Conservation (phyloP, 2,888 invertebrate genomes). For the Melitaea athalia region DNA sequence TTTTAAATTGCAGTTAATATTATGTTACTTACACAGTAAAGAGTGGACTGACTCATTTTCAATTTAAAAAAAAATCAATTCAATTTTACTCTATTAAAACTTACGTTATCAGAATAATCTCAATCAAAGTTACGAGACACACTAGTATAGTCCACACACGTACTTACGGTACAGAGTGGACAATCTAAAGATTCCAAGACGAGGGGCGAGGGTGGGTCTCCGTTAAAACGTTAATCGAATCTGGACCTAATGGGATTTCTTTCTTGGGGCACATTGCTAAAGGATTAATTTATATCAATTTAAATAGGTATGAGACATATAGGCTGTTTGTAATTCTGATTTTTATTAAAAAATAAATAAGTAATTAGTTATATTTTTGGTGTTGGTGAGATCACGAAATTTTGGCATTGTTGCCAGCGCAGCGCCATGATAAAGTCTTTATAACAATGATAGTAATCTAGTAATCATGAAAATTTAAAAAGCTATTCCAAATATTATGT, state of each 20-base stretch:
- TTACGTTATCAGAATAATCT: background rate
- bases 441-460: too few species aligned
- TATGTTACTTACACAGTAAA: too few species aligned
- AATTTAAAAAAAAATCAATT: background rate
- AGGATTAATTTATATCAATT: conserved; percentile 83
- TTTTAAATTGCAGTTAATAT: too few species aligned
- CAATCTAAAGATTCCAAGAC: conserved; percentile 29
- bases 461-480: background rate
- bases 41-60: too few species aligned
- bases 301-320: conserved; percentile 67
- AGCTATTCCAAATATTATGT: background rate
- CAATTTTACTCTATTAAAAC: background rate
- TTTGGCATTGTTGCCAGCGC: too few species aligned
- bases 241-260: conserved; percentile 80
- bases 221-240: conserved; percentile 81
- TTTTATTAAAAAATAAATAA: background rate
- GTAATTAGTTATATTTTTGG: too few species aligned
- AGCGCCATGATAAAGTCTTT: too few species aligned
- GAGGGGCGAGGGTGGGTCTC: conserved; percentile 47
- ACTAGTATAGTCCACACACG: background rate
- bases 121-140: background rate
- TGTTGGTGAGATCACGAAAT: too few species aligned
- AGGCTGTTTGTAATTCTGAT: conserved; percentile 47
- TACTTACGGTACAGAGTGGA: conserved; percentile 40
- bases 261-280: conserved; percentile 79